Base-by-base conservation (phyloP, 2,113 vertebrate species). In the Nothobranchius kuhntae region DNA sequence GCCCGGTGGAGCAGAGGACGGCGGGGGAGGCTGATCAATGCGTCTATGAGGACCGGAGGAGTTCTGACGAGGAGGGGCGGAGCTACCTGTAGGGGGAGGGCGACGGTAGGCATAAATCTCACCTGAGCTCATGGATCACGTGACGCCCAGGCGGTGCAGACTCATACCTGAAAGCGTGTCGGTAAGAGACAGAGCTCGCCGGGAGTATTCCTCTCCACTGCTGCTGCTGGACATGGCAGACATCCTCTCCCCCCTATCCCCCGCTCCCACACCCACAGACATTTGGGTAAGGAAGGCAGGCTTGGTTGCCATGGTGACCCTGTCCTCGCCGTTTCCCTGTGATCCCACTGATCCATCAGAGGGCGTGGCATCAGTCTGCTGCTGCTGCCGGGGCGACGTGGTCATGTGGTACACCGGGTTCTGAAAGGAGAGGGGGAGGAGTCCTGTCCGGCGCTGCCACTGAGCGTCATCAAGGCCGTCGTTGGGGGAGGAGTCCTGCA, bases 361-460 rank as follows among this genome's bases (percentile, higher is more conserved):
- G 24, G 94, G 88, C 0, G 86, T 79, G 50, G 83, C 80, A 0
- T 87, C 87, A 0, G 63, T 21, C 58, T 70, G 78, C 40, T 78
- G 83, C 50, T 62, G 73, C 45, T 84, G 95, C 0, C 96, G 93
- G 0, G 96, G 96, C 0, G 97, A 98, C 1, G 97, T 93, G 0
- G 95, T 96, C 97, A 99, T 99, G 91, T 99, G 96, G 89, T 98
- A 99, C 44, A 99, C 96, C 0, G 97, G 97, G 86, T 98, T 99
- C 91, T 99, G 97, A 89, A 99, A 98, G 61, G 96, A 98, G 13
- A 98, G 93, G 0, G 97, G 96, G 0, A 99, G 85, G n/a, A 99
- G 94, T 86, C 93, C 96, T 0, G 92, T 92, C 62, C 96, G 88
- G 65, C 95, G 85, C 61, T 89, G 88, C 87, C 88, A 87, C 65